Evolutionary conservation across 1,140 invertebrate species (phyloP).

Genomic region (Brachystomella parvula): DNA sequence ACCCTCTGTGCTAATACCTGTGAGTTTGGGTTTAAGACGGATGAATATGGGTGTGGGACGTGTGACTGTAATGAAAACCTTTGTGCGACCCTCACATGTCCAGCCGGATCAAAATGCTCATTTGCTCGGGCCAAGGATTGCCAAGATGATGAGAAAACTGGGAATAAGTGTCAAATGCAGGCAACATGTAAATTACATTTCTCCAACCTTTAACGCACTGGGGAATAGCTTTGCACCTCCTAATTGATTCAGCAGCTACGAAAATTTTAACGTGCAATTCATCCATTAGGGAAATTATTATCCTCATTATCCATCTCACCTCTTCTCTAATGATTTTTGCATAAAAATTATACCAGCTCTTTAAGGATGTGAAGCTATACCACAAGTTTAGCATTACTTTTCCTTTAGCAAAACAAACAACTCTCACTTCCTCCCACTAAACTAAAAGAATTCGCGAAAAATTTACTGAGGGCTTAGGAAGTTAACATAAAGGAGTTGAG

Average conservation of each 20-base stretch:
- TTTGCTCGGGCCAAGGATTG: conserved; percentile 25
- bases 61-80: conserved; percentile 73
- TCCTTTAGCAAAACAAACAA: no score
- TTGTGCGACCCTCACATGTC: conserved; percentile 66
- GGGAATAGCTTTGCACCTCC: neutral
- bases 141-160: neutral
- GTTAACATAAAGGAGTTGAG: no score
- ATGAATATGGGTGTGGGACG: conserved; percentile 66
- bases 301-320: neutral
- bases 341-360: neutral
- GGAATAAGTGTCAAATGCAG: conserved; percentile 14
- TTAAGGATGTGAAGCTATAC: neutral
- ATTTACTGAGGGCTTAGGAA: no score
- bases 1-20: conserved; percentile 50
- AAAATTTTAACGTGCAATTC: neutral
- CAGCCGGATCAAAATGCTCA: conserved; percentile 60
- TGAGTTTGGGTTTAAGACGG: conserved; percentile 71
- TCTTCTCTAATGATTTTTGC: neutral
- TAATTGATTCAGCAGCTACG: no score
- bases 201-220: neutral
- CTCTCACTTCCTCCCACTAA: no score
- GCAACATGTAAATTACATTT: conserved; percentile 28
- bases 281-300: neutral
- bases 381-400: no score
- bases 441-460: no score